Evolutionary conservation across 2,797 vertebrate species (phyloP), one percentile per base, ranked within the genome.

Genomic region (Pantherophis vulpinus): DNA sequence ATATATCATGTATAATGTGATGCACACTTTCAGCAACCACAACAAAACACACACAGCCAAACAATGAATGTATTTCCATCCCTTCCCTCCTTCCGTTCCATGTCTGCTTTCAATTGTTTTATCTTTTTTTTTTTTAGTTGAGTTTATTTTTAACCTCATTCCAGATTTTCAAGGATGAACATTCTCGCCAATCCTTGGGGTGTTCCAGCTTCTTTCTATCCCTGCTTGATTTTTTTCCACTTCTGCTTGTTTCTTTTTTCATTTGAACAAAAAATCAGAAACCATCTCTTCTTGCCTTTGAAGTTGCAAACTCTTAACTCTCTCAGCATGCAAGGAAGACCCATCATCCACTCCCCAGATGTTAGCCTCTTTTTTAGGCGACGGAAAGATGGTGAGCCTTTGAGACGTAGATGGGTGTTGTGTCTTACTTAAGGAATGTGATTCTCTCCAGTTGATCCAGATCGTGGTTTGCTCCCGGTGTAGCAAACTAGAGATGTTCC

Each of bases 261-360:
- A 51, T 86, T 83, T 58, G 16, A 27, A 87, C 55, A 70, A 66
- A 51, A 51, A 51, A 16, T 54, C 7, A 25, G 29, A 63, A 88
- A 93, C 87, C 94, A 94, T 93, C 95, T 93, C 95, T 96, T 97
- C 93, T 95, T 92, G 95, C 97, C 97, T 97, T 97, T 97, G 97
- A 93, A 97, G 97, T 97, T 97, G 97, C 94, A 94, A 89, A 94
- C 95, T 95, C 94, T 94, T 18, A 70, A 70, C 93, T 96, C 95
- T 96, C 93, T 96, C 93, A 63, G 93, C 6, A 93, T 96, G 94
- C 94, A 95, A 95, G 96, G 95, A 89, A 89, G 42, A 5, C 27
- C 55, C 61, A 1, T 1, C 32, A n/a, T 8, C 29, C 4, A 0
- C 93, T 20, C 83, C 92, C 88, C 14, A 91, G 37, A 3, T 79